These are phyloP conservation scores for Eira barbara DNA, from an alignment of 2,113 vertebrate species.

Conservation along the genomic window DNA sequence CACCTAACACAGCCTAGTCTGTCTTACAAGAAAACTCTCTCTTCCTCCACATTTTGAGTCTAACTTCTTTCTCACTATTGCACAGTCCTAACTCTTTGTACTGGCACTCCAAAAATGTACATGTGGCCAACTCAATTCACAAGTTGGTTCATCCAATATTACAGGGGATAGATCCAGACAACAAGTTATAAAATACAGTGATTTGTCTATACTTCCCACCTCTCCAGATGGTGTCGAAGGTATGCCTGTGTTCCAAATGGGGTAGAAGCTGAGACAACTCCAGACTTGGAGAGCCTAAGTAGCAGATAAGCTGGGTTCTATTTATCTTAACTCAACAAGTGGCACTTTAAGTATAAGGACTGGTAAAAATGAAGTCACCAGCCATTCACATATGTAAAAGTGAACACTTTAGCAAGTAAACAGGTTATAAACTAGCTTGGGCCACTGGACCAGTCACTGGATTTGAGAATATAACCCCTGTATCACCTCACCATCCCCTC, in stretches of 20 bases:
- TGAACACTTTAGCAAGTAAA: background rate
- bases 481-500: background rate
- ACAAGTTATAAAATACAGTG: background rate
- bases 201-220: background rate
- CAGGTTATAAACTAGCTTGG: background rate
- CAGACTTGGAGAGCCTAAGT: background rate
- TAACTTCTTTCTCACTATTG: background rate
- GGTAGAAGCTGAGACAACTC: background rate
- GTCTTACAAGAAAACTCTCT: background rate
- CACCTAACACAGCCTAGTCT: background rate
- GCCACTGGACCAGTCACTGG: background rate
- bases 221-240: background rate
- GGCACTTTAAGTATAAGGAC: background rate
- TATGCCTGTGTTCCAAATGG: background rate
- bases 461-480: background rate
- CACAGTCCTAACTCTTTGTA: background rate
- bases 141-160: background rate
- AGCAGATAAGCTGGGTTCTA: background rate
- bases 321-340: conserved; percentile 1
- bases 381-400: background rate
- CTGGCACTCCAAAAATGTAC: background rate
- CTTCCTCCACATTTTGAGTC: background rate
- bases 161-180: background rate
- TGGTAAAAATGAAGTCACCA: background rate
- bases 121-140: background rate